Evolutionary conservation across 2,113 vertebrate genomes (phyloP), one percentile per base, ranked within the genome.

Genomic region (Chauna torquata): DNA sequence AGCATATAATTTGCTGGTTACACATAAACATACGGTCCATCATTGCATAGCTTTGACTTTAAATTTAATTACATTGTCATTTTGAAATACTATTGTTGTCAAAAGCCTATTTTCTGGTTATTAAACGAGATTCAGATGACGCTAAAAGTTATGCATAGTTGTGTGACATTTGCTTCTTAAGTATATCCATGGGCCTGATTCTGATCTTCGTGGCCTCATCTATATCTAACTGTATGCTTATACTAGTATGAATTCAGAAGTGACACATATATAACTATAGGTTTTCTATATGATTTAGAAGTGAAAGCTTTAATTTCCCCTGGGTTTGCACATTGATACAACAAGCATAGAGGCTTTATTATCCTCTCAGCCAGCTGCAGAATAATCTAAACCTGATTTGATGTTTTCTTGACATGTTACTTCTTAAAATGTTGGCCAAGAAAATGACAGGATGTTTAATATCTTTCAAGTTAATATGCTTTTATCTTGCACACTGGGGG

Each of bases 11-110:
- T 93, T 98, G 38, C 76, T 97, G 87, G 64, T 98, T 98, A 91
- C 86, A 94, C 77, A 96, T 96, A 97, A 97, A 94, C 92, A 91
- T 90, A 92, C 44, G 36, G 83, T 94, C 92, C 80, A 18, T 96
- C 94, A 86, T 72, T 94, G 86, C 84, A 76, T 87, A 84, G 69
- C 80, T 95, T 88, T 97, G 95, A 97, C 90, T 96, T 96, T 97
- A 97, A 97, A 95, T 96, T 97, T 97, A 98, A 97, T 97, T 97
- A 93, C 42, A 69, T 91, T 97, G 96, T 94, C 79, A 91, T 95
- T 95, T 90, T 95, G 90, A 97, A 96, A 93, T 96, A 90, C 90
- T 97, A 28, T 96, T 92, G 90, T 98, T 97, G 94, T 92, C 94
- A 96, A 96, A 96, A 97, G 71, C 78, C 52, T 91, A 47, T 96